These are phyloP conservation scores for Incurvaria masculella DNA, from an alignment of 2,888 invertebrate genomes.

Conservation along the genomic window DNA sequence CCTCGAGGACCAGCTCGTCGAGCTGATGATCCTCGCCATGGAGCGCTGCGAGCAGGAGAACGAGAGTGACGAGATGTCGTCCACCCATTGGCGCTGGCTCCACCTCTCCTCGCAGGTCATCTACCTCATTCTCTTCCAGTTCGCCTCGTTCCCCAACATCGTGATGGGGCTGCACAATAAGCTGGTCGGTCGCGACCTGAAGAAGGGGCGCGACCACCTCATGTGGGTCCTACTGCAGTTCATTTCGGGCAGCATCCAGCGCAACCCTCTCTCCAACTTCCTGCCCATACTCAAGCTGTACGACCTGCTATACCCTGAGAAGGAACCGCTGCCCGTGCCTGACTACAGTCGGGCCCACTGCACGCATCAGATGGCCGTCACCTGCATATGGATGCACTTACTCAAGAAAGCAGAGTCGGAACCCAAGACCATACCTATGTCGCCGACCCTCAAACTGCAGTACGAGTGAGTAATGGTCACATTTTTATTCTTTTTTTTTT, in stretches of 20 bases:
- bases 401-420: slow-evolving; percentile 91
- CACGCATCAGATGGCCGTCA: slow-evolving; percentile 89
- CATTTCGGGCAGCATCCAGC: slow-evolving; percentile 94
- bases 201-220: slow-evolving; percentile 92
- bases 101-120: slow-evolving; percentile 93
- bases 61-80: slow-evolving; percentile 59
- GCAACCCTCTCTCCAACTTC: slow-evolving; percentile 86
- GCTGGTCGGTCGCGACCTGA: slow-evolving; percentile 73
- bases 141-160: slow-evolving; percentile 90
- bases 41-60: slow-evolving; percentile 77
- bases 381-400: slow-evolving; percentile 96
- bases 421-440: slow-evolving; percentile 76
- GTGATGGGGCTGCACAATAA: slow-evolving; percentile 86
- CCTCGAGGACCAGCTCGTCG: slow-evolving; percentile 89
- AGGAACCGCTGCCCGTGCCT: slow-evolving; percentile 85
- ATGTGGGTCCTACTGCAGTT: slow-evolving; percentile 99
- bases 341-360: slow-evolving; percentile 84
- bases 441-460: slow-evolving; percentile 77
- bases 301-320: slow-evolving; percentile 90
- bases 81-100: slow-evolving; percentile 85
- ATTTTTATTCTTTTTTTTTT: slow-evolving; percentile 2
- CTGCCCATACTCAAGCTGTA: slow-evolving; percentile 87
- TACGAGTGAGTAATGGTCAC: slow-evolving; percentile 74
- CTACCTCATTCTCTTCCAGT: slow-evolving; percentile 92
- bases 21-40: slow-evolving; percentile 88